phyloP scores from a whole-genome alignment of 2,113 vertebrate genomes.

The Saimiri boliviensis region DNA sequence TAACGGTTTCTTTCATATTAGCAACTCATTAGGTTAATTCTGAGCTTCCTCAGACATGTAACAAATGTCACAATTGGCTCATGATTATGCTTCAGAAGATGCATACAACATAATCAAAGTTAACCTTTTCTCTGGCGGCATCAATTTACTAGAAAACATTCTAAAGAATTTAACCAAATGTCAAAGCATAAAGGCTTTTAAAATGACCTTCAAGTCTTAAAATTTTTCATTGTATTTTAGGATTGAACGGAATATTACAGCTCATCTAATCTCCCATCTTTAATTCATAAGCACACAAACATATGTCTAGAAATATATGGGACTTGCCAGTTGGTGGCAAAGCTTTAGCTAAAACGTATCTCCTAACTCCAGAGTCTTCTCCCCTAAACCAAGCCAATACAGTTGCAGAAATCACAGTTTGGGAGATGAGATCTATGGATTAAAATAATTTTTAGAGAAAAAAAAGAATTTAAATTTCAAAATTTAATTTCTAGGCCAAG shows the following conservation, averaged over 20 bases:
- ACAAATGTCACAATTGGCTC: neutral
- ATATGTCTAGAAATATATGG: neutral
- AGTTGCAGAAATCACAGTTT: neutral
- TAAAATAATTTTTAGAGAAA: neutral
- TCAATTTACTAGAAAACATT: neutral
- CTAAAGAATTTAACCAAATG: neutral
- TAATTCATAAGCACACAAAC: neutral
- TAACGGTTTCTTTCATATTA: neutral
- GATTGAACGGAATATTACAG: neutral
- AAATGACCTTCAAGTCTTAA: neutral
- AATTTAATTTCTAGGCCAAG: neutral
- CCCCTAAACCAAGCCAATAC: neutral
- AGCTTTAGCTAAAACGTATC: neutral
- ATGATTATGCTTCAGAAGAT: neutral
- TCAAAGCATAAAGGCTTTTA: neutral
- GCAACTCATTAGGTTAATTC: neutral
- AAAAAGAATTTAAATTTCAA: slow-evolving; percentile 6
- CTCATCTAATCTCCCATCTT: neutral
- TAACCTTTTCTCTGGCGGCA: neutral
- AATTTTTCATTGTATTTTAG: neutral
- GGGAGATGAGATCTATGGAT: neutral
- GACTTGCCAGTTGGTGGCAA: neutral
- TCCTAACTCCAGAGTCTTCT: neutral
- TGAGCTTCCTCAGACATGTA: neutral
- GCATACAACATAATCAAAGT: neutral